Evolutionary conservation across 2,113 vertebrate species (phyloP), one percentile per base, ranked within the genome.

Genomic region (Amblyopsis rosae): DNA sequence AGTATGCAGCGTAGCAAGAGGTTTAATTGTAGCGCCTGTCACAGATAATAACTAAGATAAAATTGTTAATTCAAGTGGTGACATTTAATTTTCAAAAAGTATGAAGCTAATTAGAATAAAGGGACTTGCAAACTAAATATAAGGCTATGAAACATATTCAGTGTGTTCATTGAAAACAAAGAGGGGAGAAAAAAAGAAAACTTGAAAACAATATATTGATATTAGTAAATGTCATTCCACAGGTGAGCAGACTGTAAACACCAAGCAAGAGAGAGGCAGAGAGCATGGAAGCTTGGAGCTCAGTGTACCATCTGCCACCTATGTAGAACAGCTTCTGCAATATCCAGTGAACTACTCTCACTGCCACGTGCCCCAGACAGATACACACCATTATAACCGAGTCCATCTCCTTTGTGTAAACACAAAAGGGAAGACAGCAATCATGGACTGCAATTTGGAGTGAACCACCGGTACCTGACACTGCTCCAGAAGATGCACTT

Each of bases 211-310:
- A 41, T 41, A 41, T 41, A 41, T 41, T 41, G 35, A 49, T 33
- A n/a, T 6, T 53, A 7, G 57, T 17, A 62, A 26, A 47, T 67
- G 6, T 61, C 15, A 13, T 55, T 77, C 33, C 3, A 32, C 66
- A 82, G 78, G 73, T 69, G 49, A 75, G 10, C 3, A 26, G 51
- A 65, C 47, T 17, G 8, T 55, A 3, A 12, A 16, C 13, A 17
- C 8, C 5, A 9, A 0, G 50, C 48, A 49, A 1, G 7, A 7
- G n/a, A n/a, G 9, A 53, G 49, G 58, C 5, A 41, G 35, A 58
- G 58, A 60, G 8, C n/a, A 5, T 48, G 35, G 11, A 61, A 4
- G 3, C 12, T 16, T 35, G 7, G 47, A 51, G 1, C 48, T 62
- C 26, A 26, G 26, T 26, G 26, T 26, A 26, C 15, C 49, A 51